Percentiles rank a stretch among this genome's conserved stretches.
These are phyloP conservation scores for Drosophila albomicans DNA, from an alignment of 1,140 invertebrate genomes.

Conservation along the genomic window DNA sequence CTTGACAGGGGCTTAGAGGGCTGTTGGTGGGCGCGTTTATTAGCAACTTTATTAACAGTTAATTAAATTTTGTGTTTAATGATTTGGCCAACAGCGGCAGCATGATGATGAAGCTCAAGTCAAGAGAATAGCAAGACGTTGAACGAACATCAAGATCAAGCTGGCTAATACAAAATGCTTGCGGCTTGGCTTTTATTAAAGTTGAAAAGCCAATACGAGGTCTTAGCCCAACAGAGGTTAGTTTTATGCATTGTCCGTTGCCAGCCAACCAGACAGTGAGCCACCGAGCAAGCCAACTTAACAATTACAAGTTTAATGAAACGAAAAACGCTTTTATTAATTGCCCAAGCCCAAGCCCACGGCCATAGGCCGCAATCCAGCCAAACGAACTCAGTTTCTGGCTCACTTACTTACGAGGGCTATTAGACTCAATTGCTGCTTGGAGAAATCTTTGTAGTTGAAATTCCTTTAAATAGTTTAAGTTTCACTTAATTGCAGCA, in stretches of 20 bases:
- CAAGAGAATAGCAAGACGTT: conserved; percentile 11
- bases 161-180: conserved; percentile 57
- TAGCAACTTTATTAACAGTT: conserved; percentile 81
- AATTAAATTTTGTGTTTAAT: conserved; percentile 83
- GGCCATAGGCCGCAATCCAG: conserved; percentile 45
- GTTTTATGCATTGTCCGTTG: conserved; percentile 37
- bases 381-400: conserved; percentile 22
- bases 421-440: neutral
- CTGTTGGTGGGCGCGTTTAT: conserved; percentile 60
- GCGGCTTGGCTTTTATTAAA: conserved; percentile 75
- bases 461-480: conserved; percentile 6
- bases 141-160: neutral
- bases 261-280: conserved; percentile 15
- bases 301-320: conserved; percentile 76
- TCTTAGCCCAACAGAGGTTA: conserved; percentile 17
- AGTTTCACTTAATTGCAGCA: neutral
- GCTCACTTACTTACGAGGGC: neutral
- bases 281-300: conserved; percentile 13
- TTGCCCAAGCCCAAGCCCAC: conserved; percentile 56
- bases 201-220: conserved; percentile 63
- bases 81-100: conserved; percentile 45
- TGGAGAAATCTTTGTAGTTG: neutral
- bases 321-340: conserved; percentile 73
- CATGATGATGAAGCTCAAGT: conserved; percentile 25
- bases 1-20: conserved; percentile 63